Percentiles rank a stretch among this genome's conserved stretches.
Evolutionary conservation across 2,113 vertebrate species (phyloP).

Genomic region (Pavo muticus): DNA sequence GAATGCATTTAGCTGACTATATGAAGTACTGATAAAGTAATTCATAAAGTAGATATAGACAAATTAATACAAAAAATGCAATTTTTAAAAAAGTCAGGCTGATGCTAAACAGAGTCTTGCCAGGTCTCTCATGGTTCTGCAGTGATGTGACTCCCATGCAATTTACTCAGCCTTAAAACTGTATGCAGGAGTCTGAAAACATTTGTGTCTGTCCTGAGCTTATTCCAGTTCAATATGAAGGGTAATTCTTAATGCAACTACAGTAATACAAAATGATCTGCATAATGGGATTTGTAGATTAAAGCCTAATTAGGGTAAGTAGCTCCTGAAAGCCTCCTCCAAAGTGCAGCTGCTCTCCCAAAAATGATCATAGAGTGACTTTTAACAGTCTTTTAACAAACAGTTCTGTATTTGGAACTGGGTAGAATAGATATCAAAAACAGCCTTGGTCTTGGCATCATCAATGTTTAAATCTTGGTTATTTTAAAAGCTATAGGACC

Average conservation of each 20-base stretch:
- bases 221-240: neutral
- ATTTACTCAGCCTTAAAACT: neutral
- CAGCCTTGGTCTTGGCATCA: neutral
- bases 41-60: neutral
- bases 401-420: neutral
- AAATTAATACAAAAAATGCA: neutral
- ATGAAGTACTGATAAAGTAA: neutral
- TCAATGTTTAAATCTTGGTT: neutral
- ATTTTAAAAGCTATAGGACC: neutral
- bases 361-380: neutral
- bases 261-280: conserved; percentile 7
- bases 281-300: conserved; percentile 42
- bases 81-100: neutral
- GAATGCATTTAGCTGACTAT: neutral
- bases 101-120: neutral
- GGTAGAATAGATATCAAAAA: neutral
- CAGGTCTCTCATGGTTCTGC: neutral
- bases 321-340: neutral
- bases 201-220: neutral
- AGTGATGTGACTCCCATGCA: neutral
- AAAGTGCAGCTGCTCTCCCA: neutral
- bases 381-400: neutral
- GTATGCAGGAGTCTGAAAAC: neutral
- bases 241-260: neutral
- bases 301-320: conserved; percentile 30